phyloP scores from a whole-genome alignment of 30 jellyfish, hydroid and myxozoan genomes.

The Hydractinia symbiolongicarpus region DNA sequence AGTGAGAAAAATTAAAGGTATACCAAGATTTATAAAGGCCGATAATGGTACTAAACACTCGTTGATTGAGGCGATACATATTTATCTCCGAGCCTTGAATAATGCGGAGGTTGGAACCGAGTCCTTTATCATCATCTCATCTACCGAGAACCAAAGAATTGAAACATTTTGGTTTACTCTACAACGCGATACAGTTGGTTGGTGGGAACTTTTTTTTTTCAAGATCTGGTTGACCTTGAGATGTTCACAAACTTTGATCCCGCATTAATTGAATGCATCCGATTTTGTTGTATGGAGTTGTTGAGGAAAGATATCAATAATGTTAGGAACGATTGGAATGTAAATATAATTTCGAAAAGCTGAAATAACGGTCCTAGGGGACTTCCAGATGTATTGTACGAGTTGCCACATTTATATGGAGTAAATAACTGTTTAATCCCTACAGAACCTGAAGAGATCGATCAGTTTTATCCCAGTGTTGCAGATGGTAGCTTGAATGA shows the following conservation, averaged over 20 bases:
- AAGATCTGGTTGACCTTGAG: constrained; percentile 36
- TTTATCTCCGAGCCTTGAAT: neutral
- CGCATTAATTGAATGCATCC: constrained; percentile 40
- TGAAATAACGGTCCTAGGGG: constrained; percentile 35
- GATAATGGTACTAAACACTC: neutral
- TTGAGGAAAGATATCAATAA: constrained; percentile 45
- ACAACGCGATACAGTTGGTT: constrained; percentile 38
- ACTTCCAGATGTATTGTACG: constrained; percentile 47
- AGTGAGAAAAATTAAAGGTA: neutral
- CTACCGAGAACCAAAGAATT: constrained; percentile 49
- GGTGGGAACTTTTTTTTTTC: constrained; percentile 54
- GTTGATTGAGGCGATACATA: neutral
- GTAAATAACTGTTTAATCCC: constrained; percentile 13
- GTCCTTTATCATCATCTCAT: constrained; percentile 19
- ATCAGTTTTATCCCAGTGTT: constrained; percentile 20
- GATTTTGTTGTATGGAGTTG: constrained; percentile 48
- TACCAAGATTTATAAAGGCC: neutral
- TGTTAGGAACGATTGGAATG: constrained; percentile 38
- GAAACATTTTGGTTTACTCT: constrained; percentile 52
- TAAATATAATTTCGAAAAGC: constrained; percentile 22
- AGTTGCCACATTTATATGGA: constrained; percentile 33
- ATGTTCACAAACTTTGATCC: constrained; percentile 36
- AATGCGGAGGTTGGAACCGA: constrained; percentile 25
- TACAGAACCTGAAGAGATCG: constrained; percentile 27
- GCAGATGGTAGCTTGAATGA: constrained; percentile 23